A percentile compares a stretch with the other conserved stretches of the same genome.
Evolutionary conservation across 1,140 invertebrate species (phyloP).

Genomic region (Chlorops oryzae): DNA sequence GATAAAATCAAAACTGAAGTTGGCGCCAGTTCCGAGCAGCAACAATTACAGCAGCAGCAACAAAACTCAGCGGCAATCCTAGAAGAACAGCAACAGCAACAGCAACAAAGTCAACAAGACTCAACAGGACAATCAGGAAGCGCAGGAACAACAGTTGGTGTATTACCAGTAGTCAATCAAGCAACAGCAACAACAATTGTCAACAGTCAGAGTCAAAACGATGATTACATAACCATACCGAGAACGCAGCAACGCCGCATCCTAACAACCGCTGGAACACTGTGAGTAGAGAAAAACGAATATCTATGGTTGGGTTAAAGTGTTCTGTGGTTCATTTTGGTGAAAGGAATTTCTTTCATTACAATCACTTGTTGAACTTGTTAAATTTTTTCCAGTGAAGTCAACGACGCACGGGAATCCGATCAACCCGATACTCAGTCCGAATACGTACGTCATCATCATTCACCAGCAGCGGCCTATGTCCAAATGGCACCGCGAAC

Average conservation of each 20-base stretch:
- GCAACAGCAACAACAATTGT: constrained; percentile 18
- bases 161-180: constrained; percentile 9
- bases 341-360: not conserved
- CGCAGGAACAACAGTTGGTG: constrained; percentile 4
- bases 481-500: constrained; percentile 42
- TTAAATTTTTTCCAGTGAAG: constrained; percentile 21
- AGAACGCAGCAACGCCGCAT: constrained; percentile 33
- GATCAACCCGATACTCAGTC: constrained; percentile 18
- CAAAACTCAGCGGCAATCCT: constrained; percentile 9
- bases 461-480: constrained; percentile 32
- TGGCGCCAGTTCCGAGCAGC: constrained; percentile 9
- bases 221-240: constrained; percentile 14
- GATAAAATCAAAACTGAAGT: constrained; percentile 40
- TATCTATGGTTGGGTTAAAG: not conserved
- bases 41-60: constrained; percentile 16
- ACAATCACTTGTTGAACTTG: not conserved
- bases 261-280: constrained; percentile 37
- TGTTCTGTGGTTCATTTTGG: not conserved
- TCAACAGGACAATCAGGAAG: constrained; percentile 1
- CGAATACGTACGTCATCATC: constrained; percentile 17
- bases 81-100: constrained; percentile 20
- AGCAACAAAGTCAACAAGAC: constrained; percentile 22
- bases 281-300: constrained; percentile 26
- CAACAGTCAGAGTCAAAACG: constrained; percentile 28
- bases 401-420: constrained; percentile 32